phyloP scores from a whole-genome alignment of 2,888 invertebrate genomes.

The Xanthostigma xanthostigma region DNA sequence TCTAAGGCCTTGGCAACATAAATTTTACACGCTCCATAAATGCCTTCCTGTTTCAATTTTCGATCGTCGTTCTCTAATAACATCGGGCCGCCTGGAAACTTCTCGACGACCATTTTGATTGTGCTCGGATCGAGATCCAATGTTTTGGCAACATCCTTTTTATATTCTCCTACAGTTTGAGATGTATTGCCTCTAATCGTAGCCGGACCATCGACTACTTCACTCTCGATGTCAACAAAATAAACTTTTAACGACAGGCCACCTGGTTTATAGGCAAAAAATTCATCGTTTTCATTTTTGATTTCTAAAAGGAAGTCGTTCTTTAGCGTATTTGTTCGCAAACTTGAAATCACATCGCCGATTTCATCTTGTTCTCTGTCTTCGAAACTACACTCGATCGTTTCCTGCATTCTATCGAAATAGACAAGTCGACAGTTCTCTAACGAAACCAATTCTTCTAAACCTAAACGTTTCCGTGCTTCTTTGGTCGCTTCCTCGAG shows the following conservation, averaged over 20 bases:
- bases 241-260: slow-evolving; percentile 43
- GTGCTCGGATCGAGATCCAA: slow-evolving; percentile 28
- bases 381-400: slow-evolving; percentile 53
- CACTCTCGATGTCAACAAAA: slow-evolving; percentile 41
- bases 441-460: slow-evolving; percentile 41
- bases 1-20: slow-evolving; percentile 34
- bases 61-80: slow-evolving; percentile 28
- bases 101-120: slow-evolving; percentile 31
- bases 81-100: slow-evolving; percentile 25
- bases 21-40: slow-evolving; percentile 28
- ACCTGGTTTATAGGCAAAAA: slow-evolving; percentile 45
- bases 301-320: slow-evolving; percentile 53
- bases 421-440: slow-evolving; percentile 56
- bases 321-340: slow-evolving; percentile 29
- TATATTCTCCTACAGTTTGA: slow-evolving; percentile 40
- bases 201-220: slow-evolving; percentile 44
- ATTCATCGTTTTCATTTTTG: slow-evolving; percentile 39
- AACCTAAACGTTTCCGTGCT: slow-evolving; percentile 40
- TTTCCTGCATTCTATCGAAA: slow-evolving; percentile 46
- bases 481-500: slow-evolving; percentile 41
- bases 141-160: slow-evolving; percentile 34
- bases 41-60: slow-evolving; percentile 25
- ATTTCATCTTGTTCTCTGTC: slow-evolving; percentile 34
- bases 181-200: slow-evolving; percentile 40
- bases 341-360: slow-evolving; percentile 29